Conservation (phyloP, 2,797 vertebrate genomes). For the Sebastes miniatus region DNA sequence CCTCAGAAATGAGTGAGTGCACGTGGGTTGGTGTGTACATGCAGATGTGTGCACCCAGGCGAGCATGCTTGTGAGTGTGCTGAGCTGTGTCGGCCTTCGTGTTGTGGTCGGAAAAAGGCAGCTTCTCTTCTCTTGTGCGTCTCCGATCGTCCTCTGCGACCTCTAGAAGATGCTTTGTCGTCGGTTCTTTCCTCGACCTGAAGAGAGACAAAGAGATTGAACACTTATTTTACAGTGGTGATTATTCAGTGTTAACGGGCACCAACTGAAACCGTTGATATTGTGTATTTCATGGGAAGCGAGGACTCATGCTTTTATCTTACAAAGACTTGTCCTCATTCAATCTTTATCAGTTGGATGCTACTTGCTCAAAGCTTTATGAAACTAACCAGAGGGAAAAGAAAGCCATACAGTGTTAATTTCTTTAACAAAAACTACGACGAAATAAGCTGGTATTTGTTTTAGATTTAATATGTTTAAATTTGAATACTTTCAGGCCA, state of each 20-base stretch:
- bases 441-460: too few relatives aligned
- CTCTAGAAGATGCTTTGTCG: conserved; percentile 95
- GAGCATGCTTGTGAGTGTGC: conserved; percentile 31
- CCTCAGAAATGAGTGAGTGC: conserved; percentile 27
- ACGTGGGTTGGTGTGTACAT: background rate
- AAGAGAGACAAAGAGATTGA: background rate
- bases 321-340: background rate
- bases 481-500: too few relatives aligned
- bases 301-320: background rate
- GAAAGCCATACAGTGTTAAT: too few relatives aligned
- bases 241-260: background rate
- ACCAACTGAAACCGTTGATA: background rate
- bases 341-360: background rate
- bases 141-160: background rate
- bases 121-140: conserved; percentile 15
- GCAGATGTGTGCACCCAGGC: background rate
- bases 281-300: background rate
- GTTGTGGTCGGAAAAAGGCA: conserved; percentile 14
- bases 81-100: conserved; percentile 18
- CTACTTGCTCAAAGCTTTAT: background rate
- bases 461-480: too few relatives aligned
- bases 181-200: conserved; percentile 93
- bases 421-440: too few relatives aligned
- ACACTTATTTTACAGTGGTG: background rate
- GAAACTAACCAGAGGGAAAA: background rate